These are phyloP conservation scores for Trematomus loennbergii DNA, from an alignment of 2,113 vertebrate genomes.

Conservation along the genomic window DNA sequence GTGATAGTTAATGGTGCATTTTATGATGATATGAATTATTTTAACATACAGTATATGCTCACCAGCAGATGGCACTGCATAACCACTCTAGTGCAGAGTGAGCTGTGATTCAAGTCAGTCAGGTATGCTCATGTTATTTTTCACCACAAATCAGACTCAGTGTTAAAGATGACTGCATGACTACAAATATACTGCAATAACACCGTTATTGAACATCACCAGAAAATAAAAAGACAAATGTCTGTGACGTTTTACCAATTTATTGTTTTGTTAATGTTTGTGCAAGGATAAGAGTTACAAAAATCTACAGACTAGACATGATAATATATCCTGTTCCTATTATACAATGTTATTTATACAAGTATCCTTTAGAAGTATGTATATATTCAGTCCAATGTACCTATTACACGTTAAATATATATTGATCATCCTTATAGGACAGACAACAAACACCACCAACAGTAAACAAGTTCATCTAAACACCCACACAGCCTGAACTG, in stretches of 20 bases:
- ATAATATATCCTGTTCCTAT: conserved; percentile 82
- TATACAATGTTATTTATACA: conserved; percentile 81
- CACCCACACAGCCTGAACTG: conserved; percentile 39
- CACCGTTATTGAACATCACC: not conserved
- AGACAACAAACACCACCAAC: conserved; percentile 65
- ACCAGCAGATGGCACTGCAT: conserved; percentile 57
- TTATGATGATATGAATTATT: not conserved
- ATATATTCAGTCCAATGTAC: conserved; percentile 70
- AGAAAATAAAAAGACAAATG: not conserved
- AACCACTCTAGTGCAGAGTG: not conserved
- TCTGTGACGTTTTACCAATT: conserved; percentile 56
- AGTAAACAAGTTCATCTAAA: conserved; percentile 69
- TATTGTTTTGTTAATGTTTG: conserved; percentile 79
- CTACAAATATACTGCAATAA: not conserved
- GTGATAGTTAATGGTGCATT: not conserved
- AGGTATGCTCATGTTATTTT: not conserved
- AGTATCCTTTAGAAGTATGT: conserved; percentile 69
- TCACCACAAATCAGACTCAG: not conserved
- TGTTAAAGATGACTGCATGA: not conserved
- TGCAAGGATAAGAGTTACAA: conserved; percentile 82
- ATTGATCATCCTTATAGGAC: conserved; percentile 65
- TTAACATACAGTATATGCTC: not conserved
- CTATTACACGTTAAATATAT: conserved; percentile 75
- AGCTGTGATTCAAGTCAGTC: not conserved
- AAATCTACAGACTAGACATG: conserved; percentile 79